Base-by-base conservation (phyloP, 2,113 vertebrate genomes). In the Hoplias malabaricus region DNA sequence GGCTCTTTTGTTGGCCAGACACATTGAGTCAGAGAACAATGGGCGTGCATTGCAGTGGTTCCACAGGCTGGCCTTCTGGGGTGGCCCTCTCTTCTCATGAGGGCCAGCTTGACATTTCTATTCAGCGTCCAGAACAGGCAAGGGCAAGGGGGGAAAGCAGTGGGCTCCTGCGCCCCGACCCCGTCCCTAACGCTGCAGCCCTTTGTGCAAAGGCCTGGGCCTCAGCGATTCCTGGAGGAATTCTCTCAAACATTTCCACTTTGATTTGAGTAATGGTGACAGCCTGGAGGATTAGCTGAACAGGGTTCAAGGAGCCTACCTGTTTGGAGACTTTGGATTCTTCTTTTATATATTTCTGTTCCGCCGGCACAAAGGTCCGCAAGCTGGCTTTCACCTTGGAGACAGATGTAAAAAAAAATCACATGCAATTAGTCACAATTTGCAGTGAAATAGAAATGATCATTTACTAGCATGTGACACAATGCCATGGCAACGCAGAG, bases 271-370 rank as follows among this genome's bases (percentile, higher is more conserved):
- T 38, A 8, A 42, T 54, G 14, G 53, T 59, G 70, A 57, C 50
- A 31, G 72, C 56, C 54, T 69, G 53, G 33, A 21, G 56, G 65
- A 73, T 71, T 73, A 56, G 34, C 36, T 50, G 36, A 9, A 65
- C 42, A 36, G 23, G 29, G 68, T 70, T 31, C 21, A 34, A 53
- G 31, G 13, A 54, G 12, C 50, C 21, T 91, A 98, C 97, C 88
- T 98, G 95, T 86, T 98, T 98, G 84, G 96, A 99, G 83, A 98
- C 93, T 91, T 95, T 97, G 68, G 94, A 90, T 81, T 99, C 96
- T 69, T 98, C 97, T 89, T 98, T 96, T 59, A 99, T 94, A 88
- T 97, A 99, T 90, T 98, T 99, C 90, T 93, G 89, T 85, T 99
- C 96, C 87, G 95, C 94, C 78, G 96, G 95, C 69, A 91, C 90